These are phyloP conservation scores for Pterocles burchelli DNA, from an alignment of 2,113 vertebrate species.

Conservation along the genomic window DNA sequence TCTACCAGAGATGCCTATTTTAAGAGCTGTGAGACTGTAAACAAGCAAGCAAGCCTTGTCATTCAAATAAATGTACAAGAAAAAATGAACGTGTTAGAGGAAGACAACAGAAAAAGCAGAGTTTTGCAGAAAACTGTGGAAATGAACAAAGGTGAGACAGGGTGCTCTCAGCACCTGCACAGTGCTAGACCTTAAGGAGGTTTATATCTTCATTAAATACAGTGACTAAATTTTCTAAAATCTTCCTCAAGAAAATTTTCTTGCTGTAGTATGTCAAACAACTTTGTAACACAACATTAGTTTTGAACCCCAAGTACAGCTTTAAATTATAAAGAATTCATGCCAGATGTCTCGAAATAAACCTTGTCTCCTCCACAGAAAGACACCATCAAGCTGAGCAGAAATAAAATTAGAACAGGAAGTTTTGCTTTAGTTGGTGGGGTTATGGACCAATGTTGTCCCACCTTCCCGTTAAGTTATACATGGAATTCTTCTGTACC, in stretches of 20 bases:
- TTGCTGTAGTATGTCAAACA: not conserved
- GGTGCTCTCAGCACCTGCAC: not conserved
- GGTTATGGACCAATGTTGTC: not conserved
- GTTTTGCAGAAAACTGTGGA: not conserved
- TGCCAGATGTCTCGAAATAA: conserved; percentile 5
- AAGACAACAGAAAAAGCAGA: not conserved
- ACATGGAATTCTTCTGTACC: not conserved
- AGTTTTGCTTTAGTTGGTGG: not conserved
- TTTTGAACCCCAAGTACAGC: not conserved
- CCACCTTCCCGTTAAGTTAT: not conserved
- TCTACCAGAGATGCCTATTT: not conserved
- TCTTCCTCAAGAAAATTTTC: conserved; percentile 19
- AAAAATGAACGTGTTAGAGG: fast-evolving
- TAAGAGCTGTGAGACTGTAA: not conserved
- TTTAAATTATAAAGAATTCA: conserved; percentile 50
- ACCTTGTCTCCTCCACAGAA: not conserved
- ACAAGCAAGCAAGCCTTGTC: not conserved
- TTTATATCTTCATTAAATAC: not conserved
- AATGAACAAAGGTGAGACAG: not conserved
- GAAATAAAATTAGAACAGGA: conserved; percentile 7
- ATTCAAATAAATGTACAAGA: not conserved
- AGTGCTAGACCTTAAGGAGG: not conserved
- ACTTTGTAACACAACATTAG: not conserved
- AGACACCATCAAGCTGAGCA: not conserved
- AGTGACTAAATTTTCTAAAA: not conserved